Percentiles rank a stretch among this genome's conserved stretches.
phyloP scores from a whole-genome alignment of 2,797 vertebrate species.

The Champsocephalus esox region DNA sequence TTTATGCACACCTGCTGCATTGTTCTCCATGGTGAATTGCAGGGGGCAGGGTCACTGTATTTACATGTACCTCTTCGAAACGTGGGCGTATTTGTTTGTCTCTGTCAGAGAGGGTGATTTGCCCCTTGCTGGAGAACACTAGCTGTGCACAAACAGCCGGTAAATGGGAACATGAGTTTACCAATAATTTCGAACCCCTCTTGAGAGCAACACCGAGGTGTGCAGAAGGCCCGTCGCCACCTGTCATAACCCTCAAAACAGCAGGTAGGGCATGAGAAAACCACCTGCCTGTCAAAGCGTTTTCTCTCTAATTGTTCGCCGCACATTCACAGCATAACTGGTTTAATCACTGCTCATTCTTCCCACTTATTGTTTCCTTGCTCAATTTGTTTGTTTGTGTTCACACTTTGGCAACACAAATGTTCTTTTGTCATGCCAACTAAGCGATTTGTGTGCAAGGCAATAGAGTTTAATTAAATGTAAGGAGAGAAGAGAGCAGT shows the following conservation, averaged over 20 bases:
- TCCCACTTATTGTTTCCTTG: conserved; percentile 77
- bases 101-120: conserved; percentile 64
- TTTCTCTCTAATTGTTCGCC: conserved; percentile 73
- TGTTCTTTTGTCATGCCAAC: conserved; percentile 78
- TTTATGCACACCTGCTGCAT: conserved; percentile 56
- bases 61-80: conserved; percentile 44
- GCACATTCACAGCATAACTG: conserved; percentile 68
- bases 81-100: conserved; percentile 71
- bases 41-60: conserved; percentile 50
- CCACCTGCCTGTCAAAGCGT: conserved; percentile 76
- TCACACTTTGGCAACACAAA: conserved; percentile 72
- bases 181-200: conserved; percentile 64
- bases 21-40: conserved; percentile 59
- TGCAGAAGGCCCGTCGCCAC: conserved; percentile 65
- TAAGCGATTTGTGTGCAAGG: conserved; percentile 67
- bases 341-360: conserved; percentile 77
- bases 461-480: conserved; percentile 76
- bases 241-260: conserved; percentile 76
- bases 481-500: conserved; percentile 50
- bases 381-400: conserved; percentile 83
- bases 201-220: conserved; percentile 57
- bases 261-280: conserved; percentile 55
- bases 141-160: conserved; percentile 61
- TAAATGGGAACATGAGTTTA: conserved; percentile 69
- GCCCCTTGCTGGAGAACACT: conserved; percentile 59